A percentile compares a stretch with the other conserved stretches of the same genome.
phyloP scores from a whole-genome alignment of 2,797 vertebrate genomes.

The Cuniculus paca region DNA sequence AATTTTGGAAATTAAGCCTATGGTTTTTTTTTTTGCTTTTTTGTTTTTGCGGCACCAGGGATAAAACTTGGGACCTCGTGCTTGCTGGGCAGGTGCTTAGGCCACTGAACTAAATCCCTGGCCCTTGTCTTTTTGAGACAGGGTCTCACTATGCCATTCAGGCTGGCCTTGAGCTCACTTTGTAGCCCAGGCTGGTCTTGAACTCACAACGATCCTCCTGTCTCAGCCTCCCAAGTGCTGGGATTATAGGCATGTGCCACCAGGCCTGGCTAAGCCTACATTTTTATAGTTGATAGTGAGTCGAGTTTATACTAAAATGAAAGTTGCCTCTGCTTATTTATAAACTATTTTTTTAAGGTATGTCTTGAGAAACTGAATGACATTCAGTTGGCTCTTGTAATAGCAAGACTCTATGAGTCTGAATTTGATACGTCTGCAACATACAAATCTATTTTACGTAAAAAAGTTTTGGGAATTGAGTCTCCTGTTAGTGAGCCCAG shows the following conservation, averaged over 20 bases:
- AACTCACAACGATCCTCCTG: no score
- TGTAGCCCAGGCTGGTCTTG: no score
- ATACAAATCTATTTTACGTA: constrained; percentile 96
- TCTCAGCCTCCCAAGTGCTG: no score
- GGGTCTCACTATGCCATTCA: no score
- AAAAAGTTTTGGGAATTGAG: constrained; percentile 93
- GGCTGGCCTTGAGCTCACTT: no score
- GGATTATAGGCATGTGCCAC: no score
- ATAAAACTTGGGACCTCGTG: no score
- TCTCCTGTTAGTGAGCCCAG: constrained; percentile 87
- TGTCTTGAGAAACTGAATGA: constrained; percentile 98
- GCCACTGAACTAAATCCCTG: no score
- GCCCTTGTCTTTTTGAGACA: no score
- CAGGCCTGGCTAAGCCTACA: constrained; percentile 29
- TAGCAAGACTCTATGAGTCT: constrained; percentile 96
- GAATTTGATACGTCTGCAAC: constrained; percentile 96
- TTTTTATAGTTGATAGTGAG: constrained; percentile 30
- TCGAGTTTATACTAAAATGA: constrained; percentile 52
- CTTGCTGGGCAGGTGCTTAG: no score
- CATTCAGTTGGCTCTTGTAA: constrained; percentile 96
- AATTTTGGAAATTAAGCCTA: constrained; percentile 41
- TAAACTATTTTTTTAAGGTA: constrained; percentile 88
- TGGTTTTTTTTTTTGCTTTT: no score
- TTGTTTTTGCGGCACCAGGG: no score
- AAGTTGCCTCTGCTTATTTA: constrained; percentile 47